Conservation (phyloP, 2,797 vertebrate species). For the Macropus fuliginosus region DNA sequence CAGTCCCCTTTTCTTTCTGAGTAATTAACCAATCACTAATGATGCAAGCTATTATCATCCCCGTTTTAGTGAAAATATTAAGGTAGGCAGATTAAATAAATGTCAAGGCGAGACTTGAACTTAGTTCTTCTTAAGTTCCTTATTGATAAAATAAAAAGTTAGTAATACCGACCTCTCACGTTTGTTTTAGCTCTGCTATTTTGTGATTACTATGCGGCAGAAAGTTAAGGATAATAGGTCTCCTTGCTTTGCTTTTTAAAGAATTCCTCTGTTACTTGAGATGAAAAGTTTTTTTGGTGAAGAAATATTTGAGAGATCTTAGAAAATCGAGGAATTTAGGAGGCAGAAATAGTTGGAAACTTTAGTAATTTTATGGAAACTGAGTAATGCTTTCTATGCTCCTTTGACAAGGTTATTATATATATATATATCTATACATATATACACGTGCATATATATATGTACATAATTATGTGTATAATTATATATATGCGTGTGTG, state of each 20-base stretch:
- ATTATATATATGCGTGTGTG: too few relatives aligned
- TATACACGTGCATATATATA: too few relatives aligned
- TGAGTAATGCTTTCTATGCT: not conserved
- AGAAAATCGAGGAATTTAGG: not conserved
- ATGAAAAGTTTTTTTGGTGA: not conserved
- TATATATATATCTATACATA: not conserved
- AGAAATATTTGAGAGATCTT: constrained; percentile 19
- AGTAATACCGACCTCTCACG: not conserved
- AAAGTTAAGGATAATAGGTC: not conserved
- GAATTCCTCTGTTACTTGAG: not conserved
- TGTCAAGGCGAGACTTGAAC: not conserved
- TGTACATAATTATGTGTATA: too few relatives aligned
- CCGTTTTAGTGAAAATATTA: not conserved
- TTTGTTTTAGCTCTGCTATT: not conserved
- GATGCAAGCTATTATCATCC: not conserved
- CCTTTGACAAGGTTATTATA: too few relatives aligned
- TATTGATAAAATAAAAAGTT: not conserved
- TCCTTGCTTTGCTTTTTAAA: constrained; percentile 12
- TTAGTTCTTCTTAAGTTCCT: not conserved
- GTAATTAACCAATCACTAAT: not conserved
- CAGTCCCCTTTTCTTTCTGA: constrained; percentile 2
- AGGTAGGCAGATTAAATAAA: not conserved
- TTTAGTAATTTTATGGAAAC: not conserved
- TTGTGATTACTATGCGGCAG: not conserved
- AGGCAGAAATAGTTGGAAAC: not conserved